Percentiles rank a stretch among this genome's conserved stretches.
Conservation (phyloP, 2,797 vertebrate genomes). For the Margarornis squamiger region DNA sequence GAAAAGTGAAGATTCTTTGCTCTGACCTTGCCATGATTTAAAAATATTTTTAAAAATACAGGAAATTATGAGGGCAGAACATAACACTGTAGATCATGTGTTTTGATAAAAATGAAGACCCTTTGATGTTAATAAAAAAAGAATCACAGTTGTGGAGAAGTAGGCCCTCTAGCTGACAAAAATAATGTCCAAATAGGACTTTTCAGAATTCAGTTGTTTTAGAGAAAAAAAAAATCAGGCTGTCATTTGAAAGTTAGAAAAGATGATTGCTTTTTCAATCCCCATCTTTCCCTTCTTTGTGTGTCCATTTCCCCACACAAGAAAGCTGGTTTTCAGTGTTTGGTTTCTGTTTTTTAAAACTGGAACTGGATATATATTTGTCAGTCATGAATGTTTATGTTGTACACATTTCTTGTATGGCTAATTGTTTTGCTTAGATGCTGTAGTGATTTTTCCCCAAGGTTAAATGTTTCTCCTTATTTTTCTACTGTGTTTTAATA, state of each 20-base stretch:
- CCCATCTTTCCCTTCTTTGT: background rate
- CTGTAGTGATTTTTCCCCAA: background rate
- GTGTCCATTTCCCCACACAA: background rate
- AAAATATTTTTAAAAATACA: background rate
- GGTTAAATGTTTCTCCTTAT: background rate
- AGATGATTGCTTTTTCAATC: background rate
- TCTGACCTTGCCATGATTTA: background rate
- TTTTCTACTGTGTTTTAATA: background rate
- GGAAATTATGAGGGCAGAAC: background rate
- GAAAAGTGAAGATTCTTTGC: background rate
- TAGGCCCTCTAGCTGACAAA: conserved; percentile 49
- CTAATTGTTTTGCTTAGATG: background rate
- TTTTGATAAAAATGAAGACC: background rate
- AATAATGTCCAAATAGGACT: background rate
- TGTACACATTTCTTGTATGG: background rate
- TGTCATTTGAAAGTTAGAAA: background rate
- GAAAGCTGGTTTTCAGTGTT: background rate
- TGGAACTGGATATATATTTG: background rate
- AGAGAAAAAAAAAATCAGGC: background rate
- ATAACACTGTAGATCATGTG: background rate
- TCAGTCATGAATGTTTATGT: background rate
- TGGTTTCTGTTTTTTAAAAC: background rate
- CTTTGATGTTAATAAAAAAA: conserved; percentile 21
- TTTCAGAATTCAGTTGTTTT: conserved; percentile 1
- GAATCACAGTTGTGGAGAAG: conserved; percentile 12